These are phyloP conservation scores for Centruroides sculpturatus DNA, from an alignment of 1,140 invertebrate genomes.

Conservation along the genomic window DNA sequence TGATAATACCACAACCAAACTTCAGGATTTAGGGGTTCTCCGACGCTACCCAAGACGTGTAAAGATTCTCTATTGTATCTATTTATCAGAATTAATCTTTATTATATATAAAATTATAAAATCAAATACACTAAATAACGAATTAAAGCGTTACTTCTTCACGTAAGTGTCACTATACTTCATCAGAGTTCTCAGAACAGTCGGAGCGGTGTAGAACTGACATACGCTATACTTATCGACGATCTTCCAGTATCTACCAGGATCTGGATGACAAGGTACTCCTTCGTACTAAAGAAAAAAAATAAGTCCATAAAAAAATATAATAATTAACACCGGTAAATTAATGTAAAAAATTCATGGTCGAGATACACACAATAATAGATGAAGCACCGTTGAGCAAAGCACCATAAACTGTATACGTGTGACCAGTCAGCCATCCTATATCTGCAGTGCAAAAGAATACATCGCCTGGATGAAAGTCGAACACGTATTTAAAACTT, in stretches of 20 bases:
- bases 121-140: too few relatives aligned
- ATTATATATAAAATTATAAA: too few relatives aligned
- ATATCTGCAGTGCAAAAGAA: conserved; percentile 98
- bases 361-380: neutral
- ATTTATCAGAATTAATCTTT: neutral
- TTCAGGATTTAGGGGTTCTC: conserved; percentile 95
- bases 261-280: conserved; percentile 67
- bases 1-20: conserved; percentile 97
- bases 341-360: too few relatives aligned
- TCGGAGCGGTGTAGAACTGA: conserved; percentile 97
- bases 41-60: conserved; percentile 80
- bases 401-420: conserved; percentile 88
- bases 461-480: conserved; percentile 76
- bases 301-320: too few relatives aligned
- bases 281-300: conserved; percentile 68
- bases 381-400: conserved; percentile 84
- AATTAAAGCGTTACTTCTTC: conserved; percentile 24
- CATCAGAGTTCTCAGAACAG: conserved; percentile 91
- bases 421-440: conserved; percentile 97
- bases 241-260: conserved; percentile 75
- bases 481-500: conserved; percentile 88
- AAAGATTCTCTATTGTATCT: conserved; percentile 46
- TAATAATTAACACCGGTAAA: too few relatives aligned
- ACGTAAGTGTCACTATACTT: conserved; percentile 50
- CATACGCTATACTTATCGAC: conserved; percentile 87